Evolutionary conservation across 53 echinoderm and acorn worm genomes (phyloP).

Genomic region (Antedon mediterranea): DNA sequence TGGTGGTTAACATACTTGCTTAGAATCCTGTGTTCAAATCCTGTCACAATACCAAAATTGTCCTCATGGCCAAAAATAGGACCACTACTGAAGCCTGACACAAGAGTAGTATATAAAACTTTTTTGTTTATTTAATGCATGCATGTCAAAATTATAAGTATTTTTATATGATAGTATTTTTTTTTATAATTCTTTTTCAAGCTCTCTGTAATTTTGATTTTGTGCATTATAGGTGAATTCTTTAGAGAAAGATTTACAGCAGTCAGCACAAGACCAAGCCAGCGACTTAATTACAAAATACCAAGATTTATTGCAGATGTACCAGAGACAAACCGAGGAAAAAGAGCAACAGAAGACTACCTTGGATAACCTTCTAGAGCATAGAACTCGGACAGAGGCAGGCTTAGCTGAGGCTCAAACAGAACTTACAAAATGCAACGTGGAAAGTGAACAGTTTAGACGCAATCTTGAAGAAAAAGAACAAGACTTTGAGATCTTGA

Average conservation of each 20-base stretch:
- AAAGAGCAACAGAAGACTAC: slow-evolving; percentile 17
- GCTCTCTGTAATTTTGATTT: too few species aligned
- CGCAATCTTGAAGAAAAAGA: slow-evolving; percentile 16
- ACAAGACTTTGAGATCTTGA: slow-evolving; percentile 17
- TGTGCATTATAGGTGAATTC: neutral
- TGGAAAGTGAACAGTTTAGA: neutral
- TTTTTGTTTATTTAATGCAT: too few species aligned
- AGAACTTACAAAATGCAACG: neutral
- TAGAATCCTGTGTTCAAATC: too few species aligned
- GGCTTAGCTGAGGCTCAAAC: slow-evolving; percentile 2
- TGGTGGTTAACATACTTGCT: too few species aligned
- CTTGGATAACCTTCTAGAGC: slow-evolving; percentile 17
- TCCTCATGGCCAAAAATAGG: too few species aligned
- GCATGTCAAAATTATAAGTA: neutral
- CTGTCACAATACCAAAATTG: too few species aligned
- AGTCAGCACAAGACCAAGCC: slow-evolving; percentile 4
- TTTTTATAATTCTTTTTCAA: too few species aligned
- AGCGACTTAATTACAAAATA: neutral
- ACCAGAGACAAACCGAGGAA: slow-evolving; percentile 6
- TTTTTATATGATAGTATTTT: too few species aligned
- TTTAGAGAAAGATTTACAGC: slow-evolving; percentile 1
- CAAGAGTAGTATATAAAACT: too few species aligned
- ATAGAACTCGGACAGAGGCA: slow-evolving; percentile 12
- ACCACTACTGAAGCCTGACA: too few species aligned
- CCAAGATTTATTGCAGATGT: slow-evolving; percentile 6